Percentiles rank a stretch among this genome's conserved stretches.
Conservation (phyloP, 2,888 invertebrate genomes). For the Scrobipalpa costella region DNA sequence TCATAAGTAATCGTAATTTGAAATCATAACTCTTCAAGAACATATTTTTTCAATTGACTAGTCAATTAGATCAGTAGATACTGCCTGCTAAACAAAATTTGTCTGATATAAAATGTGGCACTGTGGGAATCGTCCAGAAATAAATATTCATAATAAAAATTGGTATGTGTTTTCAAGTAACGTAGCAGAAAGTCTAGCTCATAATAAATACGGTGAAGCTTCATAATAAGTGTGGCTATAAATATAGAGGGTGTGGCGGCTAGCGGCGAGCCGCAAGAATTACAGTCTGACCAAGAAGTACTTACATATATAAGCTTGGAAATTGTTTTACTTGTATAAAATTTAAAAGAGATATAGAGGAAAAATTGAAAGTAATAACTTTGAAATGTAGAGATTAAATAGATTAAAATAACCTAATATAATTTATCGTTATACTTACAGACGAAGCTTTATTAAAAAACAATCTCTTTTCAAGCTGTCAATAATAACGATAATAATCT, state of each 20-base stretch:
- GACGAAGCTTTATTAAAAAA: too few species aligned
- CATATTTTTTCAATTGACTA: too few species aligned
- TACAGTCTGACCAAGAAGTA: constrained; percentile 27
- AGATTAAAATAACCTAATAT: background rate
- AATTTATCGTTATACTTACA: too few species aligned
- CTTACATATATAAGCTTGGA: background rate
- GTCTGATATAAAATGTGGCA: too few species aligned
- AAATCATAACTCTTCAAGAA: too few species aligned
- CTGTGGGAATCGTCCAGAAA: too few species aligned
- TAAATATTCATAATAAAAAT: background rate
- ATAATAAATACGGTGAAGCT: constrained; percentile 35
- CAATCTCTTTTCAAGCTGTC: too few species aligned
- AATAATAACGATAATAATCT: too few species aligned
- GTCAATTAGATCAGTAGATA: too few species aligned
- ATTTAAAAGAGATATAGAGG: background rate
- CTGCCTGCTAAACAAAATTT: too few species aligned
- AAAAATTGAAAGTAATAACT: background rate
- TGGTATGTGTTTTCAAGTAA: background rate
- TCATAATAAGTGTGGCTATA: constrained; percentile 57
- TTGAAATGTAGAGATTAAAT: background rate
- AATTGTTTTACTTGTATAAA: background rate
- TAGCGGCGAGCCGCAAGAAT: constrained; percentile 29
- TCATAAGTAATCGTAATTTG: too few species aligned
- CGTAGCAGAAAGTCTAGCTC: background rate
- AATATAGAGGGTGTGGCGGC: constrained; percentile 45